Evolutionary conservation across 2,113 vertebrate genomes (phyloP).

Genomic region (human (Homo sapiens)): DNA sequence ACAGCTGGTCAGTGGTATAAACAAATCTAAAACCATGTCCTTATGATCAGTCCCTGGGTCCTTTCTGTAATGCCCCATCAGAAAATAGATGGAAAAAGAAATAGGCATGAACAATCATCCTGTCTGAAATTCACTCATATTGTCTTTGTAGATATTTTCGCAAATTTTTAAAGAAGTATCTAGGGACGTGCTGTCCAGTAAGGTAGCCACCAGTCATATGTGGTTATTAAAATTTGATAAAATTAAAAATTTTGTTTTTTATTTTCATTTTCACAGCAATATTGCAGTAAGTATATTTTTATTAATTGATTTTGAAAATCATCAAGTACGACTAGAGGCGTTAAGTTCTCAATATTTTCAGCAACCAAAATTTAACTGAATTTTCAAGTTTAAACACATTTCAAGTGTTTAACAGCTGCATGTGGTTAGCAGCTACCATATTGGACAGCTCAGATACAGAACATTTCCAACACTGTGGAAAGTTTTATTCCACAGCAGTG

Average conservation of each 20-base stretch:
- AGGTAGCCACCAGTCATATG: not conserved
- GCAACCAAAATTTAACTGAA: not conserved
- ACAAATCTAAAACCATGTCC: not conserved
- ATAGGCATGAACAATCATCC: not conserved
- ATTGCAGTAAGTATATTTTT: constrained; percentile 26
- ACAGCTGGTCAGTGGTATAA: not conserved
- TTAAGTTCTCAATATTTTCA: constrained; percentile 55
- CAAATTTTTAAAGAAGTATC: not conserved
- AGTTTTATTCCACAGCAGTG: not conserved
- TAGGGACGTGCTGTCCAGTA: not conserved
- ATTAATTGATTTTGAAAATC: constrained; percentile 64
- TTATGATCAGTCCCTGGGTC: not conserved
- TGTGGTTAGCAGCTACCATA: not conserved
- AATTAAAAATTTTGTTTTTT: not conserved
- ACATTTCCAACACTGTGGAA: not conserved
- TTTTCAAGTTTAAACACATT: not conserved
- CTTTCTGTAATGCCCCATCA: not conserved
- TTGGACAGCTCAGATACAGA: not conserved
- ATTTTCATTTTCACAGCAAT: constrained; percentile 64
- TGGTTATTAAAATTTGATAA: not conserved
- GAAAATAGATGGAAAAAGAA: not conserved
- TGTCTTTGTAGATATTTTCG: not conserved
- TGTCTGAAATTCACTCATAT: not conserved
- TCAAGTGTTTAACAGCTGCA: not conserved
- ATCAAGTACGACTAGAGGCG: not conserved